Percentiles rank a stretch among this genome's conserved stretches.
These are phyloP conservation scores for Drosophila setifemur DNA, from an alignment of 1,140 invertebrate species.

Conservation along the genomic window DNA sequence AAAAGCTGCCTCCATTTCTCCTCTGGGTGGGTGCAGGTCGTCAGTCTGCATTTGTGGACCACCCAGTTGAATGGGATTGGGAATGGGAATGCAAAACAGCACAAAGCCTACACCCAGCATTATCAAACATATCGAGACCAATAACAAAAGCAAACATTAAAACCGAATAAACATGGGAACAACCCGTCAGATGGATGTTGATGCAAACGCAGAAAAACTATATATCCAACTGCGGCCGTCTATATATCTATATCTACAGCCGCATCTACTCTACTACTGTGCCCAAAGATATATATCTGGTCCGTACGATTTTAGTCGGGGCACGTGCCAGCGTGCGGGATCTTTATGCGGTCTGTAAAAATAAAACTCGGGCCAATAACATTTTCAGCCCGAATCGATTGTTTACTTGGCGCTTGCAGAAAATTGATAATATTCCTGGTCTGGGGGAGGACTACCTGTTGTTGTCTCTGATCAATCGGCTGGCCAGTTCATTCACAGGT, in stretches of 20 bases:
- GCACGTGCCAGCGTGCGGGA: conserved; percentile 58
- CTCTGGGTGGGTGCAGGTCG: not conserved
- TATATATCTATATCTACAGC: conserved; percentile 13
- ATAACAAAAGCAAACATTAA: conserved; percentile 32
- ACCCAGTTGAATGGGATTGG: conserved; percentile 4
- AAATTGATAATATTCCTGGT: conserved; percentile 64
- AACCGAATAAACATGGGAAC: conserved; percentile 30
- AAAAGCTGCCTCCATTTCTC: conserved; percentile 16
- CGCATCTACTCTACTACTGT: conserved; percentile 1
- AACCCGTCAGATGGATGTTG: not conserved
- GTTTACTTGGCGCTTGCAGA: conserved; percentile 54
- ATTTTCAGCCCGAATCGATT: conserved; percentile 58
- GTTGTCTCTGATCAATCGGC: conserved; percentile 50
- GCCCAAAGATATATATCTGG: conserved; percentile 7
- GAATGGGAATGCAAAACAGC: conserved; percentile 19
- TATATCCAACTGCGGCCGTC: conserved; percentile 9
- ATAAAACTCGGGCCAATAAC: conserved; percentile 55
- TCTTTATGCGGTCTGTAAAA: conserved; percentile 49
- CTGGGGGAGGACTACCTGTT: conserved; percentile 28
- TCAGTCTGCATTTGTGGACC: conserved; percentile 24
- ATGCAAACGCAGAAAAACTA: conserved; percentile 31
- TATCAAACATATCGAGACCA: conserved; percentile 9
- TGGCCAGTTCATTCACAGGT: conserved; percentile 56
- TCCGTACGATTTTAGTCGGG: conserved; percentile 54
- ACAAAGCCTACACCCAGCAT: too few species aligned